A percentile compares a stretch with the other conserved stretches of the same genome.
Evolutionary conservation across 2,888 invertebrate genomes (phyloP).

Genomic region (Scrobipalpa atriplicella): DNA sequence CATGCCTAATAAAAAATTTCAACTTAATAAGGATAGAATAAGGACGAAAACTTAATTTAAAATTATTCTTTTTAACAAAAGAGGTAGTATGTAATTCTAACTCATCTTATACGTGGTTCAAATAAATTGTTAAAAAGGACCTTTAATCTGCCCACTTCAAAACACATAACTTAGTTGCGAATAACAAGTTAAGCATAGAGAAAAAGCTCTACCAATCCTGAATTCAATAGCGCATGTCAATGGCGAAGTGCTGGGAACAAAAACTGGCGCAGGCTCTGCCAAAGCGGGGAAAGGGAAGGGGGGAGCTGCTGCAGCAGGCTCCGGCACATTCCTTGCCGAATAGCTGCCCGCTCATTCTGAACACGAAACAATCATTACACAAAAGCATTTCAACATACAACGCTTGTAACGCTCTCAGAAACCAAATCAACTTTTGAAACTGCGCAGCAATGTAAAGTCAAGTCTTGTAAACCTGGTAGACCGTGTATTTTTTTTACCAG

Average conservation of each 20-base stretch:
- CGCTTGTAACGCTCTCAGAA: neutral
- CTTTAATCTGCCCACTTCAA: neutral
- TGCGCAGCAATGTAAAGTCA: neutral
- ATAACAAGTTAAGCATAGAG: neutral
- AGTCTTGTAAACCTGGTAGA: neutral
- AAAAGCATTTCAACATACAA: neutral
- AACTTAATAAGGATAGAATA: no score
- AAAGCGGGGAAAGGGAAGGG: constrained; percentile 20
- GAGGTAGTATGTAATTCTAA: no score
- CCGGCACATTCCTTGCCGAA: constrained; percentile 33
- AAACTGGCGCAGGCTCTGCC: constrained; percentile 27
- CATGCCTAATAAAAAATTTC: no score
- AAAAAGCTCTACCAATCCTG: constrained; percentile 16
- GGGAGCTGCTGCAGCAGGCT: constrained; percentile 20
- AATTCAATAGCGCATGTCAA: constrained; percentile 34
- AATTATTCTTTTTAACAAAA: no score
- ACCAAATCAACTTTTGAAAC: neutral
- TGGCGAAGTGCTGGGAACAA: constrained; percentile 30
- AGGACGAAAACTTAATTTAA: no score
- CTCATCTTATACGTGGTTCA: no score
- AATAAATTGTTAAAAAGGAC: neutral
- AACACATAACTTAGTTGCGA: constrained; percentile 2
- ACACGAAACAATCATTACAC: neutral
- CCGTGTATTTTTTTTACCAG: neutral
- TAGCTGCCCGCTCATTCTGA: constrained; percentile 9